Evolutionary conservation across 2,888 invertebrate species (phyloP).

Genomic region (Pandemis heparana): DNA sequence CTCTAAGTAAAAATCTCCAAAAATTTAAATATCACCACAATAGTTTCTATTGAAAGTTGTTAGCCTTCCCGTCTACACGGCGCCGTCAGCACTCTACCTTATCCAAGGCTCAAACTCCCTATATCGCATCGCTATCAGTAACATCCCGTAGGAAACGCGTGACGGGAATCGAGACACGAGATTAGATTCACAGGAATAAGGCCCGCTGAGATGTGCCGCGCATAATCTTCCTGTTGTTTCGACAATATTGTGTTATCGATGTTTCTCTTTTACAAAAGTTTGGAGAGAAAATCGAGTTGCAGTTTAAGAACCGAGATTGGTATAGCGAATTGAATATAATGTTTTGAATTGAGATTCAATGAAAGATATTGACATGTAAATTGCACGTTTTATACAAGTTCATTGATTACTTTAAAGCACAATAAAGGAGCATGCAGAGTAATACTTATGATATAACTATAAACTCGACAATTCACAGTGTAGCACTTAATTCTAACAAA

Average conservation of each 20-base stretch:
- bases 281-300: conserved; percentile 11
- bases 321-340: conserved; percentile 19
- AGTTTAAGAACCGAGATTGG: conserved; percentile 26
- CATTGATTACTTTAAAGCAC: background rate
- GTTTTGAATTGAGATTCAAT: background rate
- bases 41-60: background rate
- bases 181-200: conserved; percentile 69
- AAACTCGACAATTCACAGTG: background rate
- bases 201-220: conserved; percentile 67
- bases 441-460: background rate
- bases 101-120: conserved; percentile 57
- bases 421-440: background rate
- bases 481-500: too few relatives aligned
- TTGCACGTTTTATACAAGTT: too few relatives aligned
- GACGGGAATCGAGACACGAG: conserved; percentile 65
- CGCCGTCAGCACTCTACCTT: conserved; percentile 22
- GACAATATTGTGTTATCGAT: conserved; percentile 64
- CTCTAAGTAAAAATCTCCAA: too few relatives aligned
- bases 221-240: conserved; percentile 67
- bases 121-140: conserved; percentile 70
- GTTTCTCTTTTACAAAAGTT: conserved; percentile 45
- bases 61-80: background rate
- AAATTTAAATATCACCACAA: background rate
- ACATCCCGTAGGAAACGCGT: conserved; percentile 79
- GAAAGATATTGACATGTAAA: background rate